Evolutionary conservation across 2,888 invertebrate genomes (phyloP), one percentile per base, ranked within the genome.

Genomic region (Hypolimnas misippus): DNA sequence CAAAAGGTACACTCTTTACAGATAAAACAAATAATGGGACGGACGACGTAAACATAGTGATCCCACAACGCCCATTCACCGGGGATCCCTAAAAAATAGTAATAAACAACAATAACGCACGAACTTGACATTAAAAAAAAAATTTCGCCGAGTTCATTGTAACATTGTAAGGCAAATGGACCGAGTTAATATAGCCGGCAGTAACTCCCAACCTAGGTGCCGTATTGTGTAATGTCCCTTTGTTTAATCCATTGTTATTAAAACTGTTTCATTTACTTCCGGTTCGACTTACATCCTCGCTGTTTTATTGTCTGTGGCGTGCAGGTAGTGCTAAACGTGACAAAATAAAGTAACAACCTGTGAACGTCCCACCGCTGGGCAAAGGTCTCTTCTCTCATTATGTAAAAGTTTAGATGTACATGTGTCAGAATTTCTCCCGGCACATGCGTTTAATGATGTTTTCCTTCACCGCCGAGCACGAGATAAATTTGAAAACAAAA

Each of bases 71-170:
- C n/a, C n/a, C n/a, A n/a, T n/a, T n/a, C n/a, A n/a, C n/a, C n/a
- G n/a, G n/a, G n/a, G n/a, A n/a, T n/a, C n/a, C n/a, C n/a, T n/a
- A n/a, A n/a, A n/a, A n/a, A n/a, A n/a, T n/a, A n/a, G n/a, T n/a
- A n/a, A n/a, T n/a, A n/a, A n/a, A n/a, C n/a, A n/a, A 25, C 46
- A 17, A 19, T 42, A 42, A 57, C 69, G 67, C 73, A 73, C 74
- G 75, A 73, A 73, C 76, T 77, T 78, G 78, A 75, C 75, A 78
- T 78, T 77, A 75, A 70, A 70, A 74, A 70, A 70, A 42, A 69
- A 71, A 66, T 53, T 53, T 44, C 53, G 33, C 53, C 56, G 65
- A 42, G 73, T 75, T 70, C 68, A 71, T 72, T 70, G 70, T 72
- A 17, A 42, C 25, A 10, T n/a, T n/a, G n/a, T n/a, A n/a, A n/a